These are phyloP conservation scores for Scrobipalpa costella DNA, from an alignment of 2,888 invertebrate species.

Conservation along the genomic window DNA sequence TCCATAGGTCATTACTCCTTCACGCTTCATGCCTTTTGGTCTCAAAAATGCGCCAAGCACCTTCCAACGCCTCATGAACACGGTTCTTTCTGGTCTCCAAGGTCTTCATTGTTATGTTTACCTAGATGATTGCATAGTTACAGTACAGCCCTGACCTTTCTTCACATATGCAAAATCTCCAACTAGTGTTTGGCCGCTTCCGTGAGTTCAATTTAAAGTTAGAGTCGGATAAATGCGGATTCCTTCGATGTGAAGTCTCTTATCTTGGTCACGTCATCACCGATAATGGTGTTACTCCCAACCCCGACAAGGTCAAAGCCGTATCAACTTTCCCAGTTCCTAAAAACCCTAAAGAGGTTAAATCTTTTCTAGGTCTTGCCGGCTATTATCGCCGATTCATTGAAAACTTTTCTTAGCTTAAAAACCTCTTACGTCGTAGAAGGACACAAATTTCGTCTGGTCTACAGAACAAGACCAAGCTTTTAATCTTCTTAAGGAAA, in stretches of 20 bases:
- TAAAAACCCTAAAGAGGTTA: constrained; percentile 36
- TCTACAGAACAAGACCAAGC: constrained; percentile 32
- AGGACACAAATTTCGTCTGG: constrained; percentile 37
- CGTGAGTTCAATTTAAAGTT: constrained; percentile 37
- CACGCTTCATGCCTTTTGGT: no score
- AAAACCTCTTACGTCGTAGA: constrained; percentile 37
- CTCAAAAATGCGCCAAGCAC: no score
- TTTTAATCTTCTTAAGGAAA: constrained; percentile 36
- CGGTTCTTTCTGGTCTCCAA: no score
- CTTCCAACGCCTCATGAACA: no score
- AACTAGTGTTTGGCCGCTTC: no score
- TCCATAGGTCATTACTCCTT: constrained; percentile 27
- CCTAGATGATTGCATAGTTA: no score
- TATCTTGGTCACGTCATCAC: constrained; percentile 34
- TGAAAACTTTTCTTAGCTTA: constrained; percentile 43
- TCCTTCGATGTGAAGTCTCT: constrained; percentile 33
- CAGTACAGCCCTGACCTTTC: no score
- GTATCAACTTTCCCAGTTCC: constrained; percentile 36
- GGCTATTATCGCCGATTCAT: constrained; percentile 57
- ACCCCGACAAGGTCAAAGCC: constrained; percentile 36
- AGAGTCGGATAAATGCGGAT: constrained; percentile 45
- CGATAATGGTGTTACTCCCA: constrained; percentile 36
- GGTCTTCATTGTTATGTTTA: no score
- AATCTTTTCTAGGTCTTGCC: constrained; percentile 47
- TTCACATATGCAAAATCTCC: no score